Evolutionary conservation across 2,888 invertebrate species (phyloP).

Genomic region (Cremastinae sp.): DNA sequence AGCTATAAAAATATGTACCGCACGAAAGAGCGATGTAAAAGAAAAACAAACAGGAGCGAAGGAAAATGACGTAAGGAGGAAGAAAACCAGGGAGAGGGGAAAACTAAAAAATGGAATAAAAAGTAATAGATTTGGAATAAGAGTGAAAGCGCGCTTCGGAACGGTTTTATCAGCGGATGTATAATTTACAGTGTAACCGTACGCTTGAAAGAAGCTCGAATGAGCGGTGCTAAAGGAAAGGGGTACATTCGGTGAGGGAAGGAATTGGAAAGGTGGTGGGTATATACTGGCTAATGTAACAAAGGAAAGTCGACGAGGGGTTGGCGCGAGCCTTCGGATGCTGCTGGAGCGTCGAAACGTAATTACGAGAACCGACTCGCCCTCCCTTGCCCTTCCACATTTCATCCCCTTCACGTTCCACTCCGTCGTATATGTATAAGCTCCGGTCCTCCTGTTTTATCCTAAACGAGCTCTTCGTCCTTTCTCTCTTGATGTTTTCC

Average conservation of each 20-base stretch:
- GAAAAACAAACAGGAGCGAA: conserved; percentile 9
- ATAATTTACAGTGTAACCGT: conserved; percentile 50
- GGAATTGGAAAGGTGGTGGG: conserved; percentile 62
- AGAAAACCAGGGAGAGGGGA: too few species aligned
- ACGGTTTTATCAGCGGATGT: conserved; percentile 29
- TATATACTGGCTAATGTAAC: conserved; percentile 73
- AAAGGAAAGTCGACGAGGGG: conserved; percentile 72
- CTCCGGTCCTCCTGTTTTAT: conserved; percentile 39
- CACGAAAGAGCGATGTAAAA: not conserved
- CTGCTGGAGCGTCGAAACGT: conserved; percentile 67
- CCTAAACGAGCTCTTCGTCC: conserved; percentile 28
- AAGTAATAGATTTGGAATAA: not conserved
- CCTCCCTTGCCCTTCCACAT: conserved; percentile 17
- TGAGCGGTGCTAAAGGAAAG: conserved; percentile 60
- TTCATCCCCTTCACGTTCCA: conserved; percentile 21
- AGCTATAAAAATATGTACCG: not conserved
- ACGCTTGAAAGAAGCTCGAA: conserved; percentile 45
- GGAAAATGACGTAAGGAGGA: not conserved
- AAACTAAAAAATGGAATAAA: not conserved
- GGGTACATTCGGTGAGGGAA: conserved; percentile 32
- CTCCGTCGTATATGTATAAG: conserved; percentile 28
- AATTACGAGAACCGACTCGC: conserved; percentile 63
- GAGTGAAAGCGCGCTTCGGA: conserved; percentile 27
- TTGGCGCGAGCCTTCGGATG: conserved; percentile 53
- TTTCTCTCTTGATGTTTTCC: conserved; percentile 13